Conservation (phyloP, 2,888 invertebrate species). For the Panzeria rudis region DNA sequence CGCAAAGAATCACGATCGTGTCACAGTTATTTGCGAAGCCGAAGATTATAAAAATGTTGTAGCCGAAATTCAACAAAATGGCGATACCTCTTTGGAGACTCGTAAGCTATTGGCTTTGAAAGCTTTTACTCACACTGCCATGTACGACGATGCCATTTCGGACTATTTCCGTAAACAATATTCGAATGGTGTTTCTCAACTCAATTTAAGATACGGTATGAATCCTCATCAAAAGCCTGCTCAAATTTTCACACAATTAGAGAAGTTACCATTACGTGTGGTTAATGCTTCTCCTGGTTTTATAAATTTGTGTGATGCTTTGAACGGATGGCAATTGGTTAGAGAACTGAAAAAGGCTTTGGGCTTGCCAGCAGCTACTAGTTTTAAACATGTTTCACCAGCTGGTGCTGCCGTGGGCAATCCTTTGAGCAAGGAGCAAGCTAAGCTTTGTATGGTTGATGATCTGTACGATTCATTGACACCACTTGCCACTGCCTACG, state of each 20-base stretch:
- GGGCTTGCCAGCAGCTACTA: slow-evolving; percentile 94
- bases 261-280: slow-evolving; percentile 92
- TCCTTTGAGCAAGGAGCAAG: slow-evolving; percentile 90
- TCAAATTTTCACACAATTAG: slow-evolving; percentile 92
- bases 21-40: slow-evolving; percentile 97
- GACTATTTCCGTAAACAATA: slow-evolving; percentile 97
- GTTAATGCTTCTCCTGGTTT: slow-evolving; percentile 98
- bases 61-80: slow-evolving; percentile 88
- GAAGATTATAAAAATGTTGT: slow-evolving; percentile 92
- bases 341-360: slow-evolving; percentile 92
- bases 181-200: slow-evolving; percentile 89
- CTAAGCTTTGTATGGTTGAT: slow-evolving; percentile 96
- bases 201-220: slow-evolving; percentile 96
- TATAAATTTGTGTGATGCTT: slow-evolving; percentile 98
- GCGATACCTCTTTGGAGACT: slow-evolving; percentile 88
- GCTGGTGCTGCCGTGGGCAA: slow-evolving; percentile 97
- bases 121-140: slow-evolving; percentile 98
- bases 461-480: slow-evolving; percentile 90
- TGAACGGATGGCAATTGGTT: slow-evolving; percentile 99
- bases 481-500: slow-evolving; percentile 95
- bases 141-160: slow-evolving; percentile 97
- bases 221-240: slow-evolving; percentile 99
- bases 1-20: slow-evolving; percentile 97
- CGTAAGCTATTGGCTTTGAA: slow-evolving; percentile 92
- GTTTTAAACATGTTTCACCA: slow-evolving; percentile 99